phyloP scores from a whole-genome alignment of 2,797 vertebrate genomes.

The Podarcis lilfordi region DNA sequence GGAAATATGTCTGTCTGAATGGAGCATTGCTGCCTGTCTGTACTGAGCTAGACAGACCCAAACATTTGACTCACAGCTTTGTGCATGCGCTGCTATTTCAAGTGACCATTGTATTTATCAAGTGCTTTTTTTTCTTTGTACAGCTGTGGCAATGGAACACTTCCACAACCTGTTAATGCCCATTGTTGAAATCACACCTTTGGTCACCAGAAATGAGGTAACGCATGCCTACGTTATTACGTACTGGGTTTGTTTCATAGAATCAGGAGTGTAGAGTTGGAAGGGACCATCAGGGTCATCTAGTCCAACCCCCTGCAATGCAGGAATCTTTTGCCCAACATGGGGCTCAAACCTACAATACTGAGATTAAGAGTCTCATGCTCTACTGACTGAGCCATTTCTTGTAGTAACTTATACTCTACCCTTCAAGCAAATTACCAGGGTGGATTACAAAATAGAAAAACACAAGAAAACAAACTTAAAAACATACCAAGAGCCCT shows the following conservation, averaged over 20 bases:
- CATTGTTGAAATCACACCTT: constrained; percentile 82
- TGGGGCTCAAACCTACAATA: no score
- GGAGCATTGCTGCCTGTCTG: background rate
- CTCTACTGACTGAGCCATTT: background rate
- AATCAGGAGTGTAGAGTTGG: background rate
- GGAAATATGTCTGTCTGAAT: background rate
- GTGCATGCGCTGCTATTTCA: background rate
- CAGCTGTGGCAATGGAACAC: constrained; percentile 88
- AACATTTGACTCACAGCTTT: background rate
- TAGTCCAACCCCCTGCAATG: no score
- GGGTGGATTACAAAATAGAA: no score
- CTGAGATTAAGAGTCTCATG: no score
- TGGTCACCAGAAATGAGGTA: constrained; percentile 95
- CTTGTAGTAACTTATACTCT: background rate
- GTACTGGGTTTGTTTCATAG: background rate
- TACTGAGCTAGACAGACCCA: background rate
- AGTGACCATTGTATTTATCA: constrained; percentile 12
- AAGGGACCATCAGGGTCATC: no score
- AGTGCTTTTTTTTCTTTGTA: background rate
- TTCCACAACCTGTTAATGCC: constrained; percentile 86
- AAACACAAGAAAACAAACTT: no score
- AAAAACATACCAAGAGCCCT: background rate
- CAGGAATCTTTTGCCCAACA: no score
- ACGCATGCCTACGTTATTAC: constrained; percentile 19
- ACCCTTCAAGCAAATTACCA: background rate